Base-by-base conservation (phyloP, 1,140 invertebrate genomes). In the Drosophila watanabei region DNA sequence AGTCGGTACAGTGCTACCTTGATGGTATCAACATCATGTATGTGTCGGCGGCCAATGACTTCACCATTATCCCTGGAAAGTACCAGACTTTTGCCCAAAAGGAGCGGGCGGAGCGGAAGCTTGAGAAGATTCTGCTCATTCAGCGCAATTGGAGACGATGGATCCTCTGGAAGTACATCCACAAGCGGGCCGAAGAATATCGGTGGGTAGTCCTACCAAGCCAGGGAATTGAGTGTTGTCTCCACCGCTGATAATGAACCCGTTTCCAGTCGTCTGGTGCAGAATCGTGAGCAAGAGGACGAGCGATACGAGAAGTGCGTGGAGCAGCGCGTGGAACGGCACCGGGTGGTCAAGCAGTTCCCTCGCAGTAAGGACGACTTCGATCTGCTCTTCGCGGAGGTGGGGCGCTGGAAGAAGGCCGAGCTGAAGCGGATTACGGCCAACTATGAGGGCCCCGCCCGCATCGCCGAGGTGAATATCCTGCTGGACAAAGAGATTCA, bases 401-500 rank as follows among this genome's bases (percentile, higher is more conserved):
- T 96, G 14, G 94, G 94, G 28, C 92, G 92, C 28, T 96, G 95
- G 95, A 95, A 94, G 72, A 85, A 90, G 18, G 93, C 94, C 4
- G 94, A 95, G 51, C 82, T 94, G 0, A 93, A 94, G 52, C 79
- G 94, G 4, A 94, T 95, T 54, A 93, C 93, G 7, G 87, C 79
- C 10, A 92, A 93, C 60, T 93, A 94, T 69, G 95, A 94, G 28
- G 94, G 94, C 5, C 93, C 94, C 3, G 91, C 94, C 0, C 94
- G 94, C 66, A 94, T 94, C 4, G 93, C 95, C 0, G 94, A 95
- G 81, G 94, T 95, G 61, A 94, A 94, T 65, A 82, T 94, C 30
- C 81, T 95, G 30, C 88, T 96, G 4, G 94, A 95, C 30, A 95
- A 94, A 78, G 95, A 95, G 61, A 94, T 95, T n/a, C 92, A 94